Evolutionary conservation across 2,888 invertebrate species (phyloP), one percentile per base, ranked within the genome.

Genomic region (Ariolimax columbianus): DNA sequence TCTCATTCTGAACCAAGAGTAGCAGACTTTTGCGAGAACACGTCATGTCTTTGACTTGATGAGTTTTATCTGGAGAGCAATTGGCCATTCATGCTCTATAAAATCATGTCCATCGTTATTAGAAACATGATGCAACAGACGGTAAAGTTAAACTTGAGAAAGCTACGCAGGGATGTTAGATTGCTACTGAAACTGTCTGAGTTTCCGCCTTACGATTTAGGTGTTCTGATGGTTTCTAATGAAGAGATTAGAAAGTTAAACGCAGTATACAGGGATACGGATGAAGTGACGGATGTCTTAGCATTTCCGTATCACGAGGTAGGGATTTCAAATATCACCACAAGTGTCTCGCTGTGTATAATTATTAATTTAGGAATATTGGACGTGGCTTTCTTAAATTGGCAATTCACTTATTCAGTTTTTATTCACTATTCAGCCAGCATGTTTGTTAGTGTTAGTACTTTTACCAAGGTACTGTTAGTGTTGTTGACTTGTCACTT

Each of bases 291-390:
- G 30, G 87, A 87, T 66, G 87, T 87, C 19, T 59, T 87, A 63
- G 85, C 87, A 19, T 87, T 87, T 75, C 87, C 87, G 23, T 83
- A 59, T 11, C 84, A 84, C 68, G 86, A 87, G 82, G 86, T 87
- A 51, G 38, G 4, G 55, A 6, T 55, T n/a, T n/a, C n/a, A n/a
- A n/a, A n/a, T n/a, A n/a, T n/a, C n/a, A n/a, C n/a, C n/a, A n/a
- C n/a, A n/a, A n/a, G n/a, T n/a, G n/a, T n/a, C n/a, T n/a, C n/a
- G n/a, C n/a, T n/a, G n/a, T n/a, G n/a, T n/a, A n/a, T n/a, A n/a
- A n/a, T n/a, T n/a, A n/a, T n/a, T n/a, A n/a, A n/a, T n/a, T n/a
- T n/a, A n/a, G n/a, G n/a, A n/a, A n/a, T n/a, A n/a, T n/a, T n/a
- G n/a, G n/a, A n/a, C n/a, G n/a, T n/a, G n/a, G n/a, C n/a, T n/a